Conservation (phyloP, 2,888 invertebrate species). For the Perithous albicinctus region DNA sequence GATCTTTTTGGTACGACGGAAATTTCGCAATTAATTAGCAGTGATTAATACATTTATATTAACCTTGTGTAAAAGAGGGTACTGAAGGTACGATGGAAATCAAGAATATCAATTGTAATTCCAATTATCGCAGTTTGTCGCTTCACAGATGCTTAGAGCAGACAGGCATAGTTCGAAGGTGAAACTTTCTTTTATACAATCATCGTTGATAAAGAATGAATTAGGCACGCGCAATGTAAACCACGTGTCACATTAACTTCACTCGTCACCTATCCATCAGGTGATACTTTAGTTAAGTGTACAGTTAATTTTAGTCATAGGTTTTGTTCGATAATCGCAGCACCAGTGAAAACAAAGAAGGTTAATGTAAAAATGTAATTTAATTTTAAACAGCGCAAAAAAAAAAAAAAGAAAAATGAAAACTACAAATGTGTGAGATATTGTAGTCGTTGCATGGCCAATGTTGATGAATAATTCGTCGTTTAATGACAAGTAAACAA, state of each 20-base stretch:
- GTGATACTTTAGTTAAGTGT: neutral
- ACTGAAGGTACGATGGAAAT: neutral
- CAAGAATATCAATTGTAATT: neutral
- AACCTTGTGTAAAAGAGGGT: neutral
- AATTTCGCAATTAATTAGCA: neutral
- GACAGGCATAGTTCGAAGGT: constrained; percentile 5
- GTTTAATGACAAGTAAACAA: neutral
- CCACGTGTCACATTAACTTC: constrained; percentile 23
- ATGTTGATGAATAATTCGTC: neutral
- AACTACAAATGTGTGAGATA: neutral
- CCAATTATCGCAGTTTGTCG: neutral
- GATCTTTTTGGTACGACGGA: no score
- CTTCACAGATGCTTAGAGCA: neutral
- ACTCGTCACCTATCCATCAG: no score
- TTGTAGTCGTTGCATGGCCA: neutral
- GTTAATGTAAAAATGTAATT: neutral
- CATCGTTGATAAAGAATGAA: constrained; percentile 24
- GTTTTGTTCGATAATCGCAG: no score
- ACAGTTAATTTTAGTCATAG: no score
- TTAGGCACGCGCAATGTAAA: constrained; percentile 7
- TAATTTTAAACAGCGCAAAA: neutral
- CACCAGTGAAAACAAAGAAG: no score
- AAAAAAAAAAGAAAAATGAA: no score
- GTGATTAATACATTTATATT: neutral
- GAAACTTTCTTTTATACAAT: constrained; percentile 56